Evolutionary conservation across 2,113 vertebrate species (phyloP), one percentile per base, ranked within the genome.

Genomic region (Saccopteryx bilineata): DNA sequence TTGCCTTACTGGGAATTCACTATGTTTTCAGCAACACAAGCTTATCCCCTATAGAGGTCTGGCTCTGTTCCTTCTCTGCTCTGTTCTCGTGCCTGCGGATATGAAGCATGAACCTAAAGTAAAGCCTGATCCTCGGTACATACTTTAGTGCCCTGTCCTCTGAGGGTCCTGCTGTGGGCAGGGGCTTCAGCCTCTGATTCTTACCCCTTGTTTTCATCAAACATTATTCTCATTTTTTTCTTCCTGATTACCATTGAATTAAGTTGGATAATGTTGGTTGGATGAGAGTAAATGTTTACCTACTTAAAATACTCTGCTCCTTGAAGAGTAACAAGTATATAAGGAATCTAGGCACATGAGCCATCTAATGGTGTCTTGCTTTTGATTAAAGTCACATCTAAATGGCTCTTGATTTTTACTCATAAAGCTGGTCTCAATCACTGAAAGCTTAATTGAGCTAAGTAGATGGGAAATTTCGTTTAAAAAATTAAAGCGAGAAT

Each of bases 401-500:
- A 24, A 54, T 83, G 24, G 9, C 7, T 90, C 46, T 85, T 92
- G 4, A 54, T 85, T 84, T 63, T 96, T 52, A 63, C 24, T 69
- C 23, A 66, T 54, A 87, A 92, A 88, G 11, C 68, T 85, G 24
- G 21, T 65, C 54, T 50, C 65, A 80, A 13, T 11, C 65, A 81
- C 71, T 52, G 5, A 71, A 88, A 68, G 11, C 52, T 84, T 50
- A 76, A 92, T 48, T 33, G 24, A 2, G 33, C 15, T 72, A 71
- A 90, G 17, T 68, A 65, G 23, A 48, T 91, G 26, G 50, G 24
- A 90, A 66, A 71, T 68, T 69, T 87, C 61, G 28, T 56, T 69
- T 33, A 8, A 87, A 94, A 83, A 87, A 65, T 58, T 85, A 80
- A 93, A 75, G 13, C 17, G 78, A 71, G 19, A 56, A 84, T 92